Base-by-base conservation (phyloP, 2,797 vertebrate species). In the Lepus townsendii region DNA sequence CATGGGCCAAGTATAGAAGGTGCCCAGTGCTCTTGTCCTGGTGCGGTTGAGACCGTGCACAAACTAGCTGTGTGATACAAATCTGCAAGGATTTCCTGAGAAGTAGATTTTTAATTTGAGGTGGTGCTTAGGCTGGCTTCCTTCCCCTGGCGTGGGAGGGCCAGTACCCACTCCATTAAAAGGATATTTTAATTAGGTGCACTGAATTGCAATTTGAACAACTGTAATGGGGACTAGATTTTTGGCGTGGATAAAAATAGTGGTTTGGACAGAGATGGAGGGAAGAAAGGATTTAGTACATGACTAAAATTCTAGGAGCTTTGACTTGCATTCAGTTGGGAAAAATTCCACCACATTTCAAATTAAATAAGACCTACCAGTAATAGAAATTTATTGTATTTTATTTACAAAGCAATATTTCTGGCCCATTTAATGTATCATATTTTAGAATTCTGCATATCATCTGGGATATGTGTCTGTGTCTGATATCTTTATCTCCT, bases 331-430 rank as follows among this genome's bases (percentile, higher is more conserved):
- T 57, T 22, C 17, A 52, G 1, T 32, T 86, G 8, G 30, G 14
- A 57, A 82, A 90, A 57, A 65, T 2, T 22, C 11, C 35, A 30
- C 20, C 22, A 77, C 30, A 76, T 35, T n/a, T 42, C 68, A 84
- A 79, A 76, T 87, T 77, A 95, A 86, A 68, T 88, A 93, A 63
- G 85, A 52, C 52, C 50, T 35, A 83, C 9, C 38, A 63, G 57
- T 2, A 69, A 52, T 47, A 20, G 85, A 91, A 80, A 9, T 63
- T 60, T 88, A 35, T 26, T 35, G 4, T 65, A 16, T 89, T 91
- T 88, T 88, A 73, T 71, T 83, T 89, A 57, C 17, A 71, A 71
- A 83, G 63, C 7, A 80, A 7, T 27, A 68, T 65, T 83, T 96
- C 22, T 68, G 57, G 9, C 17, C 54, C n/a, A 69, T n/a, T 87